Conservation (phyloP, 2,888 invertebrate species). For the Coelogynopora nodosa region DNA sequence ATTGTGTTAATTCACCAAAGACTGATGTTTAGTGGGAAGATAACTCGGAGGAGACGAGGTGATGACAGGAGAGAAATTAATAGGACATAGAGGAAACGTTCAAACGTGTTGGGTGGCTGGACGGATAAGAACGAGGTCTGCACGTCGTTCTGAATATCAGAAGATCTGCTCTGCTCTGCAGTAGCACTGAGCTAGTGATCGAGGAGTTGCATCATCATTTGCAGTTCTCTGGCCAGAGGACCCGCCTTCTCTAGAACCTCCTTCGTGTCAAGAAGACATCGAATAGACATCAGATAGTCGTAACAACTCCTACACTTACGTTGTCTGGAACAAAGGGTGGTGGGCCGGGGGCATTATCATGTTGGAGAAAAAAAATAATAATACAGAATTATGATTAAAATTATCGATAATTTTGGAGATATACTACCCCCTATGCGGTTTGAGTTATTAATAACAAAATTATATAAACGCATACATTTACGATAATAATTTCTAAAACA, state of each 20-base stretch:
- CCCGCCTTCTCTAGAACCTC: neutral
- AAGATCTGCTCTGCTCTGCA: neutral
- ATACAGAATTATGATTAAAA: too few species aligned
- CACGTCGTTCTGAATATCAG: neutral
- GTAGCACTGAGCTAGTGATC: neutral
- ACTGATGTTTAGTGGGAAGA: neutral
- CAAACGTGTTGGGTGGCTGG: neutral
- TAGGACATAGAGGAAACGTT: neutral
- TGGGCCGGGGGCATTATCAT: too few species aligned
- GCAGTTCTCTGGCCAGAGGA: neutral
- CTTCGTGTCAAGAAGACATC: neutral
- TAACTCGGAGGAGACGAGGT: too few species aligned
- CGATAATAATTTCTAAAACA: too few species aligned
- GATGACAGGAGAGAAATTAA: neutral
- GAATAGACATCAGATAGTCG: neutral
- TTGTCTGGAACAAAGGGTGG: too few species aligned
- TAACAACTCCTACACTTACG: neutral
- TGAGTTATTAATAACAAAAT: too few species aligned
- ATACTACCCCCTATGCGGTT: too few species aligned
- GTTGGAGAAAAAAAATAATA: too few species aligned
- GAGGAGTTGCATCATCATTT: constrained; percentile 6
- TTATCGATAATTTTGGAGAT: too few species aligned
- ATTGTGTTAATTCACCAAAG: neutral
- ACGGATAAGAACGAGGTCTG: neutral
- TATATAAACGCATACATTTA: too few species aligned